Evolutionary conservation across 2,888 invertebrate genomes (phyloP).

Genomic region (Pandemis cinnamomeana): DNA sequence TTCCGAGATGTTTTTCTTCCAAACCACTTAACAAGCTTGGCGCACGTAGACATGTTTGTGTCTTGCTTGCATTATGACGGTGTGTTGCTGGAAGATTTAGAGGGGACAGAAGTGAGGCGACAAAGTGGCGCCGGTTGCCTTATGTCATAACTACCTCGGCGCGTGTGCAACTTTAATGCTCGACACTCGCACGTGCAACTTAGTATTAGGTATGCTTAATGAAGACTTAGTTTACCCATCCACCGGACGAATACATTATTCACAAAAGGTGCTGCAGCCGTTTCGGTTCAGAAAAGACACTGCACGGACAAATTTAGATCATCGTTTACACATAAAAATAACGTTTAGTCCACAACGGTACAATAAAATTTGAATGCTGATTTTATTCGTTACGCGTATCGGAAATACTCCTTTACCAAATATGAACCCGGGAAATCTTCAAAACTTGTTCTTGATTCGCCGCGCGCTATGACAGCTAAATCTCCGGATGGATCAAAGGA

Average conservation of each 20-base stretch:
- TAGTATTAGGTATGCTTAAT: conserved; percentile 20
- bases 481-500: conserved; percentile 42
- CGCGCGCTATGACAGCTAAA: conserved; percentile 37
- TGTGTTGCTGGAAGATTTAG: conserved; percentile 82
- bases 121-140: conserved; percentile 69
- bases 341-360: neutral
- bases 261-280: neutral
- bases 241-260: conserved; percentile 1
- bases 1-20: conserved; percentile 84
- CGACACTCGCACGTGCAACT: conserved; percentile 22
- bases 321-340: neutral
- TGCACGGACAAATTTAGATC: neutral
- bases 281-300: neutral
- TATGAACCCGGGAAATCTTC: conserved; percentile 35
- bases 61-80: conserved; percentile 84
- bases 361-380: neutral
- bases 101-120: conserved; percentile 81
- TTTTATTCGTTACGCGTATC: conserved; percentile 1
- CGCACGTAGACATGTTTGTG: conserved; percentile 84
- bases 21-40: conserved; percentile 85
- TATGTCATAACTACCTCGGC: conserved; percentile 37
- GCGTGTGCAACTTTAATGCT: conserved; percentile 37
- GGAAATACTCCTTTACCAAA: conserved; percentile 21
- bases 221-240: conserved; percentile 9
- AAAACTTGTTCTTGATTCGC: conserved; percentile 35